Percentiles rank a stretch among this genome's conserved stretches.
These are phyloP conservation scores for Enoplosus armatus DNA, from an alignment of 2,797 vertebrate species.

Conservation along the genomic window DNA sequence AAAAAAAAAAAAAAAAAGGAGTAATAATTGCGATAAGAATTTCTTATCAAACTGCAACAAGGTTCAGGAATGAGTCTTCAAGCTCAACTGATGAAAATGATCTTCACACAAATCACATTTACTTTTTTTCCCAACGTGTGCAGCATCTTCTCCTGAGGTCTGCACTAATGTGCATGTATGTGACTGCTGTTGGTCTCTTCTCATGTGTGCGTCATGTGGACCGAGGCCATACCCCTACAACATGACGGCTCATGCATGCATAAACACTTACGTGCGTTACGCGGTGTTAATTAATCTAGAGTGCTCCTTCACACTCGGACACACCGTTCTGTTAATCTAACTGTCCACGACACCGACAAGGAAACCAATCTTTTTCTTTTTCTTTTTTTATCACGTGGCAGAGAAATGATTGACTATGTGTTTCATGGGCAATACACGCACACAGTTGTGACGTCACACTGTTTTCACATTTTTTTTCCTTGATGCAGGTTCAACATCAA, in stretches of 20 bases:
- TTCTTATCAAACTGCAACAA: neutral
- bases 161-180: neutral
- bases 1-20: too few relatives aligned
- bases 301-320: neutral
- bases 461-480: neutral
- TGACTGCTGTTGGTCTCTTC: neutral
- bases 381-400: neutral
- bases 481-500: neutral
- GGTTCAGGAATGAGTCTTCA: neutral
- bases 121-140: neutral
- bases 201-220: neutral
- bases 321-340: neutral
- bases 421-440: neutral
- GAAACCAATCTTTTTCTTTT: too few relatives aligned
- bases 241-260: neutral
- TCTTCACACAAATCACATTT: neutral
- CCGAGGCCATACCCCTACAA: neutral
- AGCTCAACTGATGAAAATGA: neutral
- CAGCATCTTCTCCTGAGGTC: neutral
- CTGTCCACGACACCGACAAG: neutral
- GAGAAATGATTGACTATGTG: neutral
- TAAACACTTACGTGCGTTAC: neutral
- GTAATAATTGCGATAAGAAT: neutral
- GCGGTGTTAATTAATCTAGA: slow-evolving; percentile 4
- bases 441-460: neutral